phyloP scores from a whole-genome alignment of 2,888 invertebrate species.

The Pristionchus mayeri region DNA sequence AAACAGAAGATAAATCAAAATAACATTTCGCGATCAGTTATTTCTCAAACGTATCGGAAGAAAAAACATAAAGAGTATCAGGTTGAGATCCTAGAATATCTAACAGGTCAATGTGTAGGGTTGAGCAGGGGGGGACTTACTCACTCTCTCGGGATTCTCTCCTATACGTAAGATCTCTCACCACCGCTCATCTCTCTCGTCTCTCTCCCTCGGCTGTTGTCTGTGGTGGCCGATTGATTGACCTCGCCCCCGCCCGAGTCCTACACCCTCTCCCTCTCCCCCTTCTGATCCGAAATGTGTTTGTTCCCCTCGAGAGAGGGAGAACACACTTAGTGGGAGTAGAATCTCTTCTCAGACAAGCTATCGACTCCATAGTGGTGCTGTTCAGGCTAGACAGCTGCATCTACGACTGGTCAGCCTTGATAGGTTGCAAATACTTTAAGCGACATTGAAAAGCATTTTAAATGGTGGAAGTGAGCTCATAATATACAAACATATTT shows the following conservation, averaged over 20 bases:
- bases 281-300: constrained; percentile 5
- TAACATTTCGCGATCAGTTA: too few relatives aligned
- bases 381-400: too few relatives aligned
- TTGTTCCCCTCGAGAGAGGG: background rate
- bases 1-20: too few relatives aligned
- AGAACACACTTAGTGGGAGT: background rate
- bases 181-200: background rate
- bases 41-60: too few relatives aligned
- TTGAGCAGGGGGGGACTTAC: background rate
- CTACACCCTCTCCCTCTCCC: background rate
- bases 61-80: too few relatives aligned
- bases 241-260: constrained; percentile 18
- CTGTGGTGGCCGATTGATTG: constrained; percentile 13
- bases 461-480: too few relatives aligned
- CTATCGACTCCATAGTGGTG: too few relatives aligned
- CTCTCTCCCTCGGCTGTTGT: background rate
- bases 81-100: background rate
- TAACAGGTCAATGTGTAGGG: background rate
- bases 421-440: too few relatives aligned
- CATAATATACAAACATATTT: too few relatives aligned
- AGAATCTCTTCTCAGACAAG: too few relatives aligned
- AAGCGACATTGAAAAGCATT: too few relatives aligned
- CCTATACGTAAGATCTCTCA: background rate
- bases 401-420: too few relatives aligned
- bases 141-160: background rate